Base-by-base conservation (phyloP, 2,797 vertebrate species). In the Falco concolor region DNA sequence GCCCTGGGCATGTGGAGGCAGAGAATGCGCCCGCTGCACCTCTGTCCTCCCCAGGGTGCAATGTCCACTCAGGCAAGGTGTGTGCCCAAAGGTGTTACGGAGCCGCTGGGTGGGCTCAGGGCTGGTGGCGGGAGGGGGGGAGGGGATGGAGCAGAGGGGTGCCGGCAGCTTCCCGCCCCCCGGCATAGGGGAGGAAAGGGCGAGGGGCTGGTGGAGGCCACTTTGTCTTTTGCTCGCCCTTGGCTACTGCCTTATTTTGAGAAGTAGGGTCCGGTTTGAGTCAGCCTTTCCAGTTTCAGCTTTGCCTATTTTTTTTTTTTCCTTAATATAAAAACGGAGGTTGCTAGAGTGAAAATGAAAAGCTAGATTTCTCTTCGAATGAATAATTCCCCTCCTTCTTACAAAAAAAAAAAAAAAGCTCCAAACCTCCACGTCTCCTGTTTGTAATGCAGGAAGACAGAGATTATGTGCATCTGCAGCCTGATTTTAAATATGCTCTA, bases 401-500 rank as follows among this genome's bases (percentile, higher is more conserved):
- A 28, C 13, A 17, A 18, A 2, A 28, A 40, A 21, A 28, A 18
- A 2, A 28, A 40, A 14, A 42, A 42, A 42, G 13, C 40, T 6
- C 25, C n/a, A 40, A 77, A 79, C 86, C 91, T 84, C 72, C 54
- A 2, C 1, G 15, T 76, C 78, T 94, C 65, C 90, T 73, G 70
- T 60, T 91, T 67, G 73, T 61, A 64, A 75, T 54, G 88, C 36
- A 10, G 63, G 54, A 75, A 91, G 72, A 88, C 27, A 32, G 87
- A 86, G 87, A 79, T 83, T 75, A 56, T 32, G 68, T 30, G 65
- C 94, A 87, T 96, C 92, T 90, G 74, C 83, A 86, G 75, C 89
- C 95, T 40, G 27, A 45, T 69, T 96, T 85, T 78, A 89, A 91
- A 83, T 52, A 13, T 9, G 49, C 95, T 96, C 96, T 90, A 14